Percentiles rank a stretch among this genome's conserved stretches.
These are phyloP conservation scores for Harpalus rufipes DNA, from an alignment of 2,888 invertebrate species.

Conservation along the genomic window DNA sequence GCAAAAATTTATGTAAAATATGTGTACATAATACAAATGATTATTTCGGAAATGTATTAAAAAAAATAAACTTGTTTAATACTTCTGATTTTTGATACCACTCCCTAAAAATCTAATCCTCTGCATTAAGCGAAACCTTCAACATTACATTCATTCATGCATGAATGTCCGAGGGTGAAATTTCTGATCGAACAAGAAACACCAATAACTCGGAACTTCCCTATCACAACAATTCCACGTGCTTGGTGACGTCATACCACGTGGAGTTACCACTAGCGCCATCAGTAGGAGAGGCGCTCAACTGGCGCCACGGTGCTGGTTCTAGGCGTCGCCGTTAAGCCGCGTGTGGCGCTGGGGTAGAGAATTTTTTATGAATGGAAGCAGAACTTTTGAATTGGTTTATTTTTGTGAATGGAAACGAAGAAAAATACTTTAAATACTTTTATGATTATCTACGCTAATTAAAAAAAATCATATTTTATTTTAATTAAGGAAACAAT, in stretches of 20 bases:
- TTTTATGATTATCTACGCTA: not conserved
- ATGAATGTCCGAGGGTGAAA: conserved; percentile 48
- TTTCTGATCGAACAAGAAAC: conserved; percentile 10
- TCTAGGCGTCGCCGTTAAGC: not conserved
- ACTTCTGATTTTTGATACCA: conserved; percentile 38
- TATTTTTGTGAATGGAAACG: not conserved
- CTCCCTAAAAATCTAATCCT: conserved; percentile 53
- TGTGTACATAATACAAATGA: too few species aligned
- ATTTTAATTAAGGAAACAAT: not conserved
- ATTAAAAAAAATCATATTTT: not conserved
- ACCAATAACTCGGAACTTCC: conserved; percentile 2
- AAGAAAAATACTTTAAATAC: too few species aligned
- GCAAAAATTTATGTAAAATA: too few species aligned
- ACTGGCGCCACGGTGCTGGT: conserved; percentile 60
- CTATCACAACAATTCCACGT: conserved; percentile 34
- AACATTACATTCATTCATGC: conserved; percentile 40
- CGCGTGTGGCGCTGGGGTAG: not conserved
- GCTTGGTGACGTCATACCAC: conserved; percentile 49
- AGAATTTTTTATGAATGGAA: not conserved
- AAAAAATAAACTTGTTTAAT: conserved; percentile 5
- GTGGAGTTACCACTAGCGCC: not conserved
- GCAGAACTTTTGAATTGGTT: not conserved
- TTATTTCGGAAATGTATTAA: too few species aligned
- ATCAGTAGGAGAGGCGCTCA: conserved; percentile 35
- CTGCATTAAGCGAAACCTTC: conserved; percentile 59